Conservation (phyloP, 2,113 vertebrate species). For the Pholis gunnellus region DNA sequence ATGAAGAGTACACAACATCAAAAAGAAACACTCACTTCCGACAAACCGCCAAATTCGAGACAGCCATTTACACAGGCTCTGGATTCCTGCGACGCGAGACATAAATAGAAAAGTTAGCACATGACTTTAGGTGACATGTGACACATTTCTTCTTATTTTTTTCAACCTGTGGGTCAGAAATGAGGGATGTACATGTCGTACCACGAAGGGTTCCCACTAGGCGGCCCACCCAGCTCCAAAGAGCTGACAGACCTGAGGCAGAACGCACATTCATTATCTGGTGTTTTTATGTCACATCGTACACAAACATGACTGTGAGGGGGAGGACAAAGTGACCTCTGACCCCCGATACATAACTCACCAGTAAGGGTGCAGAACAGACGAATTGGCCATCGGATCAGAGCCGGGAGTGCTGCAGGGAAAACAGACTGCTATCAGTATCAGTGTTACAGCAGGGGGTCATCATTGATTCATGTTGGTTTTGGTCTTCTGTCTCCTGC, state of each 20-base stretch:
- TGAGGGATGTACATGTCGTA: constrained; percentile 24
- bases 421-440: neutral
- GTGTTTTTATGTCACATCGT: neutral
- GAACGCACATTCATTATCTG: neutral
- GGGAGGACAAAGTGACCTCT: neutral
- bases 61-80: constrained; percentile 67
- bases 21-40: constrained; percentile 54
- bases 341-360: constrained; percentile 51
- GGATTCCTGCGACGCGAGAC: constrained; percentile 64
- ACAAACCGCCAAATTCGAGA: constrained; percentile 64
- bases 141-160: neutral
- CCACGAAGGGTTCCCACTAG: constrained; percentile 75
- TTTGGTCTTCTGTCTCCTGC: neutral
- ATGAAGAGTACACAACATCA: constrained; percentile 13
- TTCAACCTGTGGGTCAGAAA: neutral
- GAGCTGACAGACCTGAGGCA: constrained; percentile 69
- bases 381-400: constrained; percentile 78
- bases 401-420: constrained; percentile 69
- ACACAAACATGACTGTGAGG: neutral
- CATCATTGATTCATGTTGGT: neutral
- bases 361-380: constrained; percentile 79
- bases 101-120: neutral
- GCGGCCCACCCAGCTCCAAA: constrained; percentile 78
- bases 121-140: neutral
- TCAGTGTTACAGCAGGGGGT: neutral